Evolutionary conservation across 2,113 vertebrate genomes (phyloP), one percentile per base, ranked within the genome.

Genomic region (Actenoides hombroni): DNA sequence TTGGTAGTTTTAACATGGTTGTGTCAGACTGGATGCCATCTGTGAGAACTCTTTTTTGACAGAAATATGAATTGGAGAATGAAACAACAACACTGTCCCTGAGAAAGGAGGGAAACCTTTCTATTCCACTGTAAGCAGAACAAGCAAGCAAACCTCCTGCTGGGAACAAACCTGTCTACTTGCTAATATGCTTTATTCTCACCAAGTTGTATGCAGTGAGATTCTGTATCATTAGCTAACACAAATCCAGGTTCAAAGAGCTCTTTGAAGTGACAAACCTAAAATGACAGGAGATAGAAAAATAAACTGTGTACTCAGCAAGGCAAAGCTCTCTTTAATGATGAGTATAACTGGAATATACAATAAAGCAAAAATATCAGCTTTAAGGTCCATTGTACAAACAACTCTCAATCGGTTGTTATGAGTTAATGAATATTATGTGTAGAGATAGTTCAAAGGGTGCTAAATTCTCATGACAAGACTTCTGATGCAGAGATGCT

Each of bases 231-330:
- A 94, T 94, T 91, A 93, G 57, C 81, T 94, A 83, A 95, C 83
- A 85, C 23, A 91, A 94, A 89, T 56, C 26, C 74, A 85, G 33
- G 57, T 76, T 96, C 86, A 96, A 95, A 96, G 74, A 81, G 54
- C 86, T 89, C 70, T 95, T 94, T 94, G 91, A 96, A 94, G 84
- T 85, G 67, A 93, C 81, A 94, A 93, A 94, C 16, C 11, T 82
- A 59, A 95, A 91, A 92, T 77, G 88, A 76, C 53, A 91, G 37
- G 28, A 51, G 74, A 69, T 79, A 70, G 78, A 83, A 93, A 94
- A 94, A 96, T n/a, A 91, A 91, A 85, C 37, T 84, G 40, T 91
- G 49, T 76, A 87, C n/a, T 5, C 88, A 84, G 65, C 40, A 83
- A 89, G 49, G 77, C 61, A 84, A 65, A 79, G 21, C 11, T 79